A percentile compares a stretch with the other conserved stretches of the same genome.
These are phyloP conservation scores for Cyrtonyx montezumae DNA, from an alignment of 2,113 vertebrate species.

Conservation along the genomic window DNA sequence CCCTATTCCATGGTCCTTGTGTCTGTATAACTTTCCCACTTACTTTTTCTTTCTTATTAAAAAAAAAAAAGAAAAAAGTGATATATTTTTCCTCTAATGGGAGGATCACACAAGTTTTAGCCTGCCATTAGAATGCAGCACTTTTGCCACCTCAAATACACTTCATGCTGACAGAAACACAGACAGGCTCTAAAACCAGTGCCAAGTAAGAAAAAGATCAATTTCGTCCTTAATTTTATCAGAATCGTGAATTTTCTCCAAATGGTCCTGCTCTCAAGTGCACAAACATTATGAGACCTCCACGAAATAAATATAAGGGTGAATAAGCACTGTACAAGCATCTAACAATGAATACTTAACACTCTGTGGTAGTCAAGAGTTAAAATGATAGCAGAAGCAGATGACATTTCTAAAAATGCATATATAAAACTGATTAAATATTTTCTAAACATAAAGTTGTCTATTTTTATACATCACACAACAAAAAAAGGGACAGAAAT, in stretches of 20 bases:
- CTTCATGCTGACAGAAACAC: neutral
- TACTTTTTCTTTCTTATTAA: neutral
- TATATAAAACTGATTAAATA: slow-evolving; percentile 71
- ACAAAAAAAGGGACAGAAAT: slow-evolving; percentile 73
- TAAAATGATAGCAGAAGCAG: slow-evolving; percentile 71
- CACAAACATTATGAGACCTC: slow-evolving; percentile 72
- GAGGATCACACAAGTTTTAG: neutral
- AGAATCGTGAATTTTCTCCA: neutral
- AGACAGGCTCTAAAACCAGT: neutral
- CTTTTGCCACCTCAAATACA: neutral
- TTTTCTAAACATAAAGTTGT: slow-evolving; percentile 71
- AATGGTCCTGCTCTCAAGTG: slow-evolving; percentile 8
- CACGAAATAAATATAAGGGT: slow-evolving; percentile 65
- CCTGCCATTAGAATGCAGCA: neutral
- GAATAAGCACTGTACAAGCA: slow-evolving; percentile 60
- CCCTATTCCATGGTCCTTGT: neutral
- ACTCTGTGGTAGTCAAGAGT: slow-evolving; percentile 59
- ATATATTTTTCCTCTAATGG: neutral
- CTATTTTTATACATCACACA: slow-evolving; percentile 70
- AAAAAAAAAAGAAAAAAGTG: neutral
- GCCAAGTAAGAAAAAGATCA: neutral
- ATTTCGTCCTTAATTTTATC: neutral
- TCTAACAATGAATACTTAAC: slow-evolving; percentile 69
- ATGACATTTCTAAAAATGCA: slow-evolving; percentile 70
- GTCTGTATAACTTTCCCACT: neutral